Evolutionary conservation across 1,140 invertebrate genomes (phyloP).

Genomic region (Artemia franciscana): DNA sequence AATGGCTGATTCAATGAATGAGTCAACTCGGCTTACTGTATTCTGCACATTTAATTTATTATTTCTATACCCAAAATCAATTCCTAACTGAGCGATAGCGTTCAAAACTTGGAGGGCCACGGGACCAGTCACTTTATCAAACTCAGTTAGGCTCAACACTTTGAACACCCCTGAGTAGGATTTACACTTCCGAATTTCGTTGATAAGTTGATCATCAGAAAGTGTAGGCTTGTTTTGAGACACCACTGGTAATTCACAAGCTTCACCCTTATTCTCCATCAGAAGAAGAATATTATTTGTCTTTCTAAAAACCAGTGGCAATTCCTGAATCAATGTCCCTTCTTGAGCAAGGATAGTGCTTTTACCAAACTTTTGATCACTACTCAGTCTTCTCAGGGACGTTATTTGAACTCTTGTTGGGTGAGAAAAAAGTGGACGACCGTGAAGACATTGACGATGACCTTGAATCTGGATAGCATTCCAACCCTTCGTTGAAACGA

Average conservation of each 20-base stretch:
- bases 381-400: no score
- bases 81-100: constrained; percentile 28
- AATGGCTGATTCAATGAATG: constrained; percentile 21
- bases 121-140: constrained; percentile 25
- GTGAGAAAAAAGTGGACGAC: no score
- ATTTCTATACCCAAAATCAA: constrained; percentile 18
- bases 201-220: constrained; percentile 20
- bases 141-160: constrained; percentile 22
- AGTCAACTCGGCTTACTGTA: constrained; percentile 14
- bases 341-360: constrained; percentile 39
- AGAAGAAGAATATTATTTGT: constrained; percentile 16
- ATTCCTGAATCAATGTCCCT: constrained; percentile 36
- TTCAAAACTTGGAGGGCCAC: constrained; percentile 26
- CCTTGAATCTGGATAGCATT: no score
- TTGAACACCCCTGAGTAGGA: constrained; percentile 17
- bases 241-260: constrained; percentile 14
- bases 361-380: constrained; percentile 16
- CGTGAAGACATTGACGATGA: no score
- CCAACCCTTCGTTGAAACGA: no score
- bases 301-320: constrained; percentile 37
- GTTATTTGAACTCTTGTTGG: no score
- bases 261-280: constrained; percentile 16
- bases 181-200: constrained; percentile 18
- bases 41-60: constrained; percentile 6
- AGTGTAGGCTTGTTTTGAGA: constrained; percentile 9